These are phyloP conservation scores for Australoheros scitulus DNA, from an alignment of 2,113 vertebrate genomes.

Conservation along the genomic window DNA sequence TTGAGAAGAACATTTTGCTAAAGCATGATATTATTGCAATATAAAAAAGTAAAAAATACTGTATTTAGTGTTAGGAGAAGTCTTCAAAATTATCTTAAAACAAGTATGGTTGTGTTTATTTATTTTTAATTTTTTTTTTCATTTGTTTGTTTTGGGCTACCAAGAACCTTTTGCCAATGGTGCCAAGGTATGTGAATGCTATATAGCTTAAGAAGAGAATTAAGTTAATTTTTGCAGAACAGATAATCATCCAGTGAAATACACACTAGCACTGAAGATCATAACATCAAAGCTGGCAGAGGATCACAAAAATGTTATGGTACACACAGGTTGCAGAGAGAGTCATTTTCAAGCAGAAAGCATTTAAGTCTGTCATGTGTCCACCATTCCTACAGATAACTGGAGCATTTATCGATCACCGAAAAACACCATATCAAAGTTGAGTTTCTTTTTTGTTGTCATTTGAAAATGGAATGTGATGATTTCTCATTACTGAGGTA, in stretches of 20 bases:
- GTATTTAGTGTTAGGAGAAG: slow-evolving; percentile 99
- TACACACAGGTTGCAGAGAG: slow-evolving; percentile 67
- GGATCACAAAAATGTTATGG: slow-evolving; percentile 67
- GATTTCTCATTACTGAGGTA: slow-evolving; percentile 36
- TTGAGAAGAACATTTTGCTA: slow-evolving; percentile 99
- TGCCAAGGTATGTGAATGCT: slow-evolving; percentile 99
- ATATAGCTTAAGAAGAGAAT: slow-evolving; percentile 91
- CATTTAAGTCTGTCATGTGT: slow-evolving; percentile 61
- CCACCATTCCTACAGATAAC: slow-evolving; percentile 42
- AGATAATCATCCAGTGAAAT: slow-evolving; percentile 91
- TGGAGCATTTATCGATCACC: slow-evolving; percentile 54
- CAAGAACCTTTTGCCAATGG: slow-evolving; percentile 96
- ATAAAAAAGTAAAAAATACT: slow-evolving; percentile 89
- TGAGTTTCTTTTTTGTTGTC: slow-evolving; percentile 44
- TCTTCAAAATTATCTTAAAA: slow-evolving; percentile 92
- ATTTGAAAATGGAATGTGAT: slow-evolving; percentile 63
- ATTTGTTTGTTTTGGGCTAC: slow-evolving; percentile 87
- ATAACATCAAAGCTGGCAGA: slow-evolving; percentile 85
- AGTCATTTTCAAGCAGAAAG: slow-evolving; percentile 52
- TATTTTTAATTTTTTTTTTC: slow-evolving; percentile 3
- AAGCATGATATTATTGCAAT: slow-evolving; percentile 99
- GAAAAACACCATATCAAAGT: slow-evolving; percentile 28
- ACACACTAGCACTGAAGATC: slow-evolving; percentile 87
- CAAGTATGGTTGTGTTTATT: slow-evolving; percentile 87
- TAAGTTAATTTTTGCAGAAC: slow-evolving; percentile 93